Percentiles rank a stretch among this genome's conserved stretches.
Conservation (phyloP, 2,113 vertebrate species). For the Octodon degus region DNA sequence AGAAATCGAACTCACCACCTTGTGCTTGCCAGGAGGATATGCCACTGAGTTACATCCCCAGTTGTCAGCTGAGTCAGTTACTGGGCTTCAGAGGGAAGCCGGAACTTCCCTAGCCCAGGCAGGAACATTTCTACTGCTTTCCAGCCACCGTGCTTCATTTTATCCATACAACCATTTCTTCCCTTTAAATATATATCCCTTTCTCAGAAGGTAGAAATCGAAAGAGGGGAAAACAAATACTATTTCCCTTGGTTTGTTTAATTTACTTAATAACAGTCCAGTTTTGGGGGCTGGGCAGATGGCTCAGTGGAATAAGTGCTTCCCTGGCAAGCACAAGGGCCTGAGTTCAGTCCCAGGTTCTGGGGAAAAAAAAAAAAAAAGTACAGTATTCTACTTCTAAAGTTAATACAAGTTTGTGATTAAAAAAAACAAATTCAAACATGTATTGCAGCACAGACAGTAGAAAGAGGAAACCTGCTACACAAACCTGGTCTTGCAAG, state of each 20-base stretch:
- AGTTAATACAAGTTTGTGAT: neutral
- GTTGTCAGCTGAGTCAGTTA: neutral
- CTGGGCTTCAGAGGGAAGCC: neutral
- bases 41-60: no score
- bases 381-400: neutral
- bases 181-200: neutral
- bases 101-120: neutral
- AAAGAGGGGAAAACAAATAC: neutral
- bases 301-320: no score
- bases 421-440: neutral
- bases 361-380: no score
- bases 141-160: neutral
- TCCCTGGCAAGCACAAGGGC: no score
- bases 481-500: neutral
- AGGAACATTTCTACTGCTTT: neutral
- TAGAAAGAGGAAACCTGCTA: neutral
- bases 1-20: no score
- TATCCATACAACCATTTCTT: neutral
- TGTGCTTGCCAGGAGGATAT: no score
- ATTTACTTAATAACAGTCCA: slow-evolving; percentile 24
- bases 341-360: no score
- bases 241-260: neutral
- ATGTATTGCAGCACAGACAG: neutral
- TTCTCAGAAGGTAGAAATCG: slow-evolving; percentile 9
- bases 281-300: neutral